phyloP scores from a whole-genome alignment of 2,797 vertebrate species.

The Scleropages formosus region DNA sequence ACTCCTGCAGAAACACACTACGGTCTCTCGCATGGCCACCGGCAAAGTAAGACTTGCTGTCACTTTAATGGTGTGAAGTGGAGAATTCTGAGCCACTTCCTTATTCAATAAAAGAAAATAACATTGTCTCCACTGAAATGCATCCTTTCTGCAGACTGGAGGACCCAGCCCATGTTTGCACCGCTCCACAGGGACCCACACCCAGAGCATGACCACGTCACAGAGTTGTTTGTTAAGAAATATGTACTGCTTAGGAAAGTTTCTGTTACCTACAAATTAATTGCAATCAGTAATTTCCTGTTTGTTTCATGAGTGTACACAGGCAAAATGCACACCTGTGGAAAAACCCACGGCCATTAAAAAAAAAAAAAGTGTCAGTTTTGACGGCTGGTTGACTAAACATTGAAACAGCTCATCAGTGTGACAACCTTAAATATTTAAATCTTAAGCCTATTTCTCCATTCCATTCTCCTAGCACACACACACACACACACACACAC shows the following conservation, averaged over 20 bases:
- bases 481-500: not conserved
- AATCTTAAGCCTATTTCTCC: not conserved
- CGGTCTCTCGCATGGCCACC: too few relatives aligned
- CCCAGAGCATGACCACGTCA: not conserved
- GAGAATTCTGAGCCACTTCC: not conserved
- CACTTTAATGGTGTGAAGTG: not conserved
- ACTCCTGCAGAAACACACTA: not conserved
- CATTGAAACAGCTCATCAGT: too few relatives aligned
- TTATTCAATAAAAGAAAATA: not conserved
- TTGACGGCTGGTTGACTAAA: too few relatives aligned
- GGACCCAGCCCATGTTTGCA: not conserved
- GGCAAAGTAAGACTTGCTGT: not conserved
- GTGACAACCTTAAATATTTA: not conserved
- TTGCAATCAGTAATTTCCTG: slow-evolving; percentile 24
- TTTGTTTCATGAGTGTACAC: slow-evolving; percentile 8
- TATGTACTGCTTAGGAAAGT: slow-evolving; percentile 3
- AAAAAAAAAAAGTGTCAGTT: too few relatives aligned
- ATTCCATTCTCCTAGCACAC: not conserved
- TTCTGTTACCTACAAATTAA: slow-evolving; percentile 12
- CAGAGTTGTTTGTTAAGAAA: not conserved
- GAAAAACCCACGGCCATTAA: not conserved
- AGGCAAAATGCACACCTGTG: not conserved
- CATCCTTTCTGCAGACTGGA: not conserved
- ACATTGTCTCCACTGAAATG: not conserved
- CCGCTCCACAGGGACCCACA: not conserved